Evolutionary conservation across 2,797 vertebrate genomes (phyloP).

Genomic region (Spea hammondii): DNA sequence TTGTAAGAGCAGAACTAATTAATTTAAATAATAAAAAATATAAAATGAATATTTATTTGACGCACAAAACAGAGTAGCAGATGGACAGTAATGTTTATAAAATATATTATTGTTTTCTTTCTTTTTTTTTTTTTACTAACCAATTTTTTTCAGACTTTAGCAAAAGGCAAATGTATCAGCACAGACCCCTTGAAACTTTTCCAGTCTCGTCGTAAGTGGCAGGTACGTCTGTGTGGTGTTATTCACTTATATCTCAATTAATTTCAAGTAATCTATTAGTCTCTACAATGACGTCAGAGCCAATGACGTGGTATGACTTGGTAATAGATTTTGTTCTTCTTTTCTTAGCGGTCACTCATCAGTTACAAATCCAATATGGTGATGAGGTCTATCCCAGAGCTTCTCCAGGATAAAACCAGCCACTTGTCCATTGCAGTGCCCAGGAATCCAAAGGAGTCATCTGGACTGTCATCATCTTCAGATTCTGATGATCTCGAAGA

Average conservation of each 20-base stretch:
- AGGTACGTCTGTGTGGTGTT: constrained; percentile 72
- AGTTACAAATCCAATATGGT: constrained; percentile 98
- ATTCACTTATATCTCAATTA: too few relatives aligned
- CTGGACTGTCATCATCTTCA: constrained; percentile 85
- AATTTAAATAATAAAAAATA: too few relatives aligned
- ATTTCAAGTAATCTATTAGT: not conserved
- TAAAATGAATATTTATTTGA: too few relatives aligned
- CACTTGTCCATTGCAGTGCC: constrained; percentile 90
- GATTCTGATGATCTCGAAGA: constrained; percentile 94
- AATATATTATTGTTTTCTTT: too few relatives aligned
- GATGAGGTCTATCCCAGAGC: constrained; percentile 88
- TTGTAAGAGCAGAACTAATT: too few relatives aligned
- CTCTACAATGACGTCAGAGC: too few relatives aligned
- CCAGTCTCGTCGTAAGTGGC: constrained; percentile 92
- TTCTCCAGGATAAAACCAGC: constrained; percentile 86
- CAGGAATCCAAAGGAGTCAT: constrained; percentile 80
- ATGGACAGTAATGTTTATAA: too few relatives aligned
- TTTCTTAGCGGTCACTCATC: constrained; percentile 86
- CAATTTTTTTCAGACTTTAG: constrained; percentile 73
- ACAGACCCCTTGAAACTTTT: constrained; percentile 90
- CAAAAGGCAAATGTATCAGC: constrained; percentile 84
- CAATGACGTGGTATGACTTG: not conserved
- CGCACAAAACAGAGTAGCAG: too few relatives aligned
- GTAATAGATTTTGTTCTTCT: constrained; percentile 5
- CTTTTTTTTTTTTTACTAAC: not conserved